phyloP scores from a whole-genome alignment of 1,140 invertebrate species.

The Wasmannia auropunctata region DNA sequence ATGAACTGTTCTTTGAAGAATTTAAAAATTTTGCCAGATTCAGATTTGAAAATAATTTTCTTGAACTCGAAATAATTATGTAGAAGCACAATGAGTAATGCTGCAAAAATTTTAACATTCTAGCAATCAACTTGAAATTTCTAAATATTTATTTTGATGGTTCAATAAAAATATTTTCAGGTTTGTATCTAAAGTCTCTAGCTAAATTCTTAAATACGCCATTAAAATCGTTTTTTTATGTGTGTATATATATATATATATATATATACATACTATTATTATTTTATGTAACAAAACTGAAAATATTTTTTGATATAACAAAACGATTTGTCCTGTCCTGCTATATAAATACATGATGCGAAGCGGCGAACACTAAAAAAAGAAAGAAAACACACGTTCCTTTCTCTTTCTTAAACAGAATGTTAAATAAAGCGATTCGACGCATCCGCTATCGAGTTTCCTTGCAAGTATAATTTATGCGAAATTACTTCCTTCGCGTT shows the following conservation, averaged over 20 bases:
- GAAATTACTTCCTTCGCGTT: slow-evolving; percentile 45
- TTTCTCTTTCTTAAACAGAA: background rate
- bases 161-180: no score
- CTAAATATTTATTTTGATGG: no score
- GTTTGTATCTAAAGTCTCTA: no score
- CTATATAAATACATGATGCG: background rate
- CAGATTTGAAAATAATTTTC: no score
- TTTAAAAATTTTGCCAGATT: no score
- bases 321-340: background rate
- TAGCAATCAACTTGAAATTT: no score
- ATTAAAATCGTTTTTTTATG: no score
- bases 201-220: no score
- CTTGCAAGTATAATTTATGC: slow-evolving; percentile 36
- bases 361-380: background rate
- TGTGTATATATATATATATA: no score
- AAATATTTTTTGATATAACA: background rate
- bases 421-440: slow-evolving; percentile 34
- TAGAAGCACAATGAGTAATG: no score
- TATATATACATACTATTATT: background rate
- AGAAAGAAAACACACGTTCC: background rate
- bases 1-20: no score
- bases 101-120: background rate
- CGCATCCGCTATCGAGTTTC: slow-evolving; percentile 15
- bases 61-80: no score
- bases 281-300: background rate